Evolutionary conservation across 2,888 invertebrate genomes (phyloP).

Genomic region (Mantis religiosa): DNA sequence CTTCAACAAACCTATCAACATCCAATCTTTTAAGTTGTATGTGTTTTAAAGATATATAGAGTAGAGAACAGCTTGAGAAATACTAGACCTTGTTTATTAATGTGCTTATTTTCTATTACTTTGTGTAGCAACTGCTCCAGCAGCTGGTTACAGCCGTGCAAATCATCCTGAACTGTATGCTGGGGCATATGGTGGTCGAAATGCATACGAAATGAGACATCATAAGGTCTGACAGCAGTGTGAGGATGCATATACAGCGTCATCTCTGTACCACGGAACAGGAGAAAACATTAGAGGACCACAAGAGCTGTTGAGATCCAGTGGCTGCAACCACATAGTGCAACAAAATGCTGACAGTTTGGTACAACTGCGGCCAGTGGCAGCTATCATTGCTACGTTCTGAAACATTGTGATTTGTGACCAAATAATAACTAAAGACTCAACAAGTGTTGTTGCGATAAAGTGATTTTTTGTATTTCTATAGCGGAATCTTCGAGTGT

Average conservation of each 20-base stretch:
- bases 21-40: no score
- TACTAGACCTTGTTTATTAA: no score
- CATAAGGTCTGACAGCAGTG: constrained; percentile 61
- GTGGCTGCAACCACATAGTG: not conserved
- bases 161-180: constrained; percentile 64
- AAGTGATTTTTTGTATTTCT: not conserved
- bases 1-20: no score
- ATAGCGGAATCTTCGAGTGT: not conserved
- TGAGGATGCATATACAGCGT: not conserved
- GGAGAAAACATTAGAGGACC: not conserved
- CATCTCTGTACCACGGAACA: not conserved
- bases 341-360: not conserved
- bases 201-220: constrained; percentile 70
- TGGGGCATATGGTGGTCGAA: constrained; percentile 60
- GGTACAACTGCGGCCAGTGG: constrained; percentile 19
- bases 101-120: not conserved
- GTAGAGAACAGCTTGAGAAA: no score
- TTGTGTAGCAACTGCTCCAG: constrained; percentile 42
- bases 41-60: no score
- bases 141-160: constrained; percentile 48
- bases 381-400: constrained; percentile 21
- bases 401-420: constrained; percentile 5
- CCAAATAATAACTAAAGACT: not conserved
- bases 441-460: not conserved
- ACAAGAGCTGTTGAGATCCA: not conserved